phyloP scores from a whole-genome alignment of 2,888 invertebrate genomes.

The Linnaemya tessellans region DNA sequence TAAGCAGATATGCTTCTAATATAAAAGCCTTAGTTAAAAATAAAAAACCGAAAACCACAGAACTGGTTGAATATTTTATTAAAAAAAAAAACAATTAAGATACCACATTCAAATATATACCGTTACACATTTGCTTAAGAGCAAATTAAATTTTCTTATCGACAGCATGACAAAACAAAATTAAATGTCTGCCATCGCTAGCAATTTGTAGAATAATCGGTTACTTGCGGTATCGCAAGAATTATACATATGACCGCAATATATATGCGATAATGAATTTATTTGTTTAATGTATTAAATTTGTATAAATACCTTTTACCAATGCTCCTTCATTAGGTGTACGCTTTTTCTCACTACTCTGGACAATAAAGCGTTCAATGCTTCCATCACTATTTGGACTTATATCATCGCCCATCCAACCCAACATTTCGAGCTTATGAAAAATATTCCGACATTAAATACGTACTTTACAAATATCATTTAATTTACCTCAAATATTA shows the following conservation, averaged over 20 bases:
- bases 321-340: constrained; percentile 92
- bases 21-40: too few species aligned
- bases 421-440: constrained; percentile 91
- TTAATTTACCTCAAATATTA: constrained; percentile 91
- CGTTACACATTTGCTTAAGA: too few species aligned
- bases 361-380: constrained; percentile 89
- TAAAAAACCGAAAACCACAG: too few species aligned
- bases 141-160: constrained; percentile 19
- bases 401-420: constrained; percentile 95
- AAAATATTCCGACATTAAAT: background rate
- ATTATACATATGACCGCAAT: background rate
- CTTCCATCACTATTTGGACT: constrained; percentile 92
- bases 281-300: constrained; percentile 7
- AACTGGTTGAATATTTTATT: too few species aligned
- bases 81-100: too few species aligned
- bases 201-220: constrained; percentile 40
- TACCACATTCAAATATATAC: too few species aligned
- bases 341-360: constrained; percentile 88
- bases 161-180: constrained; percentile 6
- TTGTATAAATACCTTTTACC: constrained; percentile 88
- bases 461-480: background rate
- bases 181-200: constrained; percentile 11
- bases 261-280: background rate
- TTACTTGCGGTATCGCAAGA: background rate
- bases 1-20: too few species aligned